These are phyloP conservation scores for Cordilura impudica DNA, from an alignment of 2,888 invertebrate genomes.

Conservation along the genomic window DNA sequence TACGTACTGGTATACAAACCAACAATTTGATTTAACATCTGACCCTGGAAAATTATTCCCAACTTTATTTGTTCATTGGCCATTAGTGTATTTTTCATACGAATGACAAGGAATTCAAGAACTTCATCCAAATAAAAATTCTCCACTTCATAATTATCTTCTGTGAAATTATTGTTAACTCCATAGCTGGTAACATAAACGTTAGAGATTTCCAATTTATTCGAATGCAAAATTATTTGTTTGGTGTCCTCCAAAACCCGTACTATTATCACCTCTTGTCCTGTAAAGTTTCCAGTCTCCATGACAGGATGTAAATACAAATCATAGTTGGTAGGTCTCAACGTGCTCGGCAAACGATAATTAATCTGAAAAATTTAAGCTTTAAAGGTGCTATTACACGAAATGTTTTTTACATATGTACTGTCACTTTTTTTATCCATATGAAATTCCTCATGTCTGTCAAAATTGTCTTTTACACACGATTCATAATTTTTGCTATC, in stretches of 20 bases:
- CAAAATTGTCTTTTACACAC: too few relatives aligned
- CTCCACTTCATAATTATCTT: slow-evolving; percentile 55
- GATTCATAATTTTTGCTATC: too few relatives aligned
- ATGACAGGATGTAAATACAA: slow-evolving; percentile 83
- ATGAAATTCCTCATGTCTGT: too few relatives aligned
- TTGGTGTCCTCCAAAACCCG: slow-evolving; percentile 76
- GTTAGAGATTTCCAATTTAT: slow-evolving; percentile 78
- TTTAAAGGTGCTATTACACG: too few relatives aligned
- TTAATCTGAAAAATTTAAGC: slow-evolving; percentile 68
- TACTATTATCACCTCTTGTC: slow-evolving; percentile 79
- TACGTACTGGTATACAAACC: slow-evolving; percentile 87
- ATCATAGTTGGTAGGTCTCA: slow-evolving; percentile 83
- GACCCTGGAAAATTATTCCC: slow-evolving; percentile 82
- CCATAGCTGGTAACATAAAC: slow-evolving; percentile 57
- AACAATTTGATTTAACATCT: slow-evolving; percentile 83
- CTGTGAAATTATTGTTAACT: too few relatives aligned
- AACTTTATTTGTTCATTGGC: slow-evolving; percentile 78
- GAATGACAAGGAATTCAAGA: slow-evolving; percentile 69
- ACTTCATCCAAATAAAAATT: slow-evolving; percentile 60
- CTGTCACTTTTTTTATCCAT: too few relatives aligned
- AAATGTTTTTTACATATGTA: too few relatives aligned
- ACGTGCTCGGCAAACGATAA: slow-evolving; percentile 80
- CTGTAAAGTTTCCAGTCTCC: slow-evolving; percentile 79
- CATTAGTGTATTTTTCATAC: slow-evolving; percentile 68
- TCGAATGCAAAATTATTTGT: slow-evolving; percentile 81